Base-by-base conservation (phyloP, 1,140 invertebrate genomes). In the Plutomurus gul region DNA sequence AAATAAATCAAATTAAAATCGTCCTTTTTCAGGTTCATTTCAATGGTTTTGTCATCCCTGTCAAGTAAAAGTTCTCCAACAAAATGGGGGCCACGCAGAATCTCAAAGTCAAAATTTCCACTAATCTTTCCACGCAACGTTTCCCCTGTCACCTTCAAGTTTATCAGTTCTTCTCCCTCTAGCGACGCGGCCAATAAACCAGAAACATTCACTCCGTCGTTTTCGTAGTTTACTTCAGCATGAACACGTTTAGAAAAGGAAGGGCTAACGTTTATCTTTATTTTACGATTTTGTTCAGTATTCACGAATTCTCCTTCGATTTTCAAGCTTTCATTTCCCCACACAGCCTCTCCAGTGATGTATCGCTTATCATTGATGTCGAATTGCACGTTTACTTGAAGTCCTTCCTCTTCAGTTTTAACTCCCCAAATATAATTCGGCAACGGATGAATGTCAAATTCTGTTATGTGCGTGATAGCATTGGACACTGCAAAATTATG, bases 21-120 rank as follows among this genome's bases (percentile, higher is more conserved):
- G 18, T 72, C 25, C 13, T 72, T 43, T 18, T 46, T 46, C 4
- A 78, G 27, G 36, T n/a, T 78, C 6, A 73, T 20, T 36, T 73
- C 43, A 11, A 78, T 8, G 4, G 10, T n/a, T 1, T 56, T 47
- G 1, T 56, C 13, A n/a, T 39, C 2, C 8, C 3, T 16, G 37
- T 78, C 47, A 0, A 73, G 0, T 8, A 56, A 7, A n/a, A 30
- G 43, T 20, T 20, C 73, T n/a, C 65, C 77, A 13, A 49, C 43
- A 10, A 78, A 5, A 36, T 78, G 40, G 6, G 51, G 70, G 8
- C 77, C 77, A 51, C 30, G 37, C 6, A 70, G 40, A 22, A 37
- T 73, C 13, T 78, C 20, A n/a, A 78, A 56, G 33, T 78, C 77
- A 3, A 78, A 25, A 20, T 56, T 30, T 6, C 40, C 77, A 13